phyloP scores from a whole-genome alignment of 2,888 invertebrate species.

The Hoplodrina ambigua region DNA sequence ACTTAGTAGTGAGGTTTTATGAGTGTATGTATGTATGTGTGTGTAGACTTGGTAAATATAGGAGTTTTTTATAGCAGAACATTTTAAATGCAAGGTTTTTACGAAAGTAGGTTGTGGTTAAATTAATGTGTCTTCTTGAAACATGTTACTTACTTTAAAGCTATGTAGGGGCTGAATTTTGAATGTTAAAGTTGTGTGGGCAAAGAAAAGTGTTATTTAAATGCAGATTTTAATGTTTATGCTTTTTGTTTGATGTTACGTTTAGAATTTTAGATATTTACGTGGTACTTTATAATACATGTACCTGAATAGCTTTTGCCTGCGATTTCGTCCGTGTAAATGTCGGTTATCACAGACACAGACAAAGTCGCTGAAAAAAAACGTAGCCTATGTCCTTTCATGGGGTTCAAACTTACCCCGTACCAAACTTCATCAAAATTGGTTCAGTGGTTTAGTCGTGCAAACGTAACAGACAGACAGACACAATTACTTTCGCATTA shows the following conservation, averaged over 20 bases:
- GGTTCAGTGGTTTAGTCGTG: no score
- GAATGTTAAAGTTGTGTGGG: neutral
- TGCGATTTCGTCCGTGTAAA: no score
- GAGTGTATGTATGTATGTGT: constrained; percentile 2
- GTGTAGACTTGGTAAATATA: constrained; percentile 32
- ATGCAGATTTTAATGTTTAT: neutral
- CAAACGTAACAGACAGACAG: no score
- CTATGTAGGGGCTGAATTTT: neutral
- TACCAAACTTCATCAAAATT: no score
- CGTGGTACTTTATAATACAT: neutral
- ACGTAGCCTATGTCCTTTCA: no score
- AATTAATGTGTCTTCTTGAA: constrained; percentile 37
- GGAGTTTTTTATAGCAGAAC: constrained; percentile 40
- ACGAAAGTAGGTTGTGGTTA: constrained; percentile 5
- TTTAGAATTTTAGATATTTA: neutral
- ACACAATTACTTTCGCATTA: no score
- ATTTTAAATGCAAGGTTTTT: constrained; percentile 48
- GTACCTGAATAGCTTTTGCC: no score
- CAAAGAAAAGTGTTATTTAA: constrained; percentile 3
- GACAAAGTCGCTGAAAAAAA: no score
- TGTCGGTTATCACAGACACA: no score
- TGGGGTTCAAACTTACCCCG: no score
- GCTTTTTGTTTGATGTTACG: neutral
- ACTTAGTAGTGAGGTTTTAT: constrained; percentile 47
- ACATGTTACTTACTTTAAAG: constrained; percentile 18